These are phyloP conservation scores for Hylyphantes graminicola DNA, from an alignment of 1,140 invertebrate genomes.

Conservation along the genomic window DNA sequence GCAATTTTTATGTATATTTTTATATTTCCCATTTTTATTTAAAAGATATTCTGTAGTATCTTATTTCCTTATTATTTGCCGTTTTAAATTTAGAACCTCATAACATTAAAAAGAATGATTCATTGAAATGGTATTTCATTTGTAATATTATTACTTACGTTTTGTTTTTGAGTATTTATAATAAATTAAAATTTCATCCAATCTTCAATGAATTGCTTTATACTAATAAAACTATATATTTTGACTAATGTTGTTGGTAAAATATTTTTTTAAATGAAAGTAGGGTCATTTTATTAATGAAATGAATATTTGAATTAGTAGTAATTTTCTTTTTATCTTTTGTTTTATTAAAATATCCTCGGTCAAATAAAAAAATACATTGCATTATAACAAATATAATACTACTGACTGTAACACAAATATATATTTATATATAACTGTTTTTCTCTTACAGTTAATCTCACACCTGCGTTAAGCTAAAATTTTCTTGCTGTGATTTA, in stretches of 20 bases:
- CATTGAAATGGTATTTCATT: not conserved
- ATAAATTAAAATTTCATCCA: no score
- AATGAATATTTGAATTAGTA: not conserved
- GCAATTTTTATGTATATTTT: not conserved
- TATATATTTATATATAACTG: not conserved
- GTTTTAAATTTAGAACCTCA: not conserved
- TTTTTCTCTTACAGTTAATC: slow-evolving; percentile 16
- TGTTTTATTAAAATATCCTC: not conserved
- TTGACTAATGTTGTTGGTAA: no score
- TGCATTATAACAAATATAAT: not conserved
- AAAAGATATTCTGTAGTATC: not conserved
- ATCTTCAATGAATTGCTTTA: no score
- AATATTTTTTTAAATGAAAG: no score
- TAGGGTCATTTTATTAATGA: not conserved
- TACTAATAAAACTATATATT: no score
- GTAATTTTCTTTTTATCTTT: not conserved
- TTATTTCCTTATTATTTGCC: not conserved
- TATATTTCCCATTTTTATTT: not conserved
- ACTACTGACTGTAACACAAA: not conserved
- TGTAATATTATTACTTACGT: no score
- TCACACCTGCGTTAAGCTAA: slow-evolving; percentile 10
- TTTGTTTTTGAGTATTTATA: no score
- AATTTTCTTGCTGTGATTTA: slow-evolving; percentile 50
- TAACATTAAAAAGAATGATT: not conserved
- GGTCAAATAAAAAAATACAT: not conserved